Percentiles rank a stretch among this genome's conserved stretches.
These are phyloP conservation scores for Hyperopisus bebe DNA, from an alignment of 2,113 vertebrate species.

Conservation along the genomic window DNA sequence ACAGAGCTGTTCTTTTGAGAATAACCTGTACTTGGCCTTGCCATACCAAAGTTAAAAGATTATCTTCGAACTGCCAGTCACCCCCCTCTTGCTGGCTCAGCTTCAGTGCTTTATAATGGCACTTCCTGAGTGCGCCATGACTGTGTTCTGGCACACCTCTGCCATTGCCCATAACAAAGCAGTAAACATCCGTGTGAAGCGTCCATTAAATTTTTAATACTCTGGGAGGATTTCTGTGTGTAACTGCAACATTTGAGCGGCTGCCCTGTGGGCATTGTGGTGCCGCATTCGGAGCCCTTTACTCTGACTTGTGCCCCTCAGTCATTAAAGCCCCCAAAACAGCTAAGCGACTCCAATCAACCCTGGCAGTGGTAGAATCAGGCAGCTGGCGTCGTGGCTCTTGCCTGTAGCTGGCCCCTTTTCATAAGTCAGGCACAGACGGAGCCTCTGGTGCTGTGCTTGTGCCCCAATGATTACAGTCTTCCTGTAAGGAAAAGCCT, in stretches of 20 bases:
- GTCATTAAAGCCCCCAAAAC: conserved; percentile 35
- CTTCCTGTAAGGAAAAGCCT: not conserved
- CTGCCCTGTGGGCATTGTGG: not conserved
- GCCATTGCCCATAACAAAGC: not conserved
- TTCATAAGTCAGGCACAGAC: conserved; percentile 5
- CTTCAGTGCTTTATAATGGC: not conserved
- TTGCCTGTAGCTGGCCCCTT: conserved; percentile 25
- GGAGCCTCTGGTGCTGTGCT: not conserved
- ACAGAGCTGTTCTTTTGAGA: conserved; percentile 23
- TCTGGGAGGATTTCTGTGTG: not conserved
- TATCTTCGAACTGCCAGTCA: not conserved
- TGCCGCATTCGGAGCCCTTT: not conserved
- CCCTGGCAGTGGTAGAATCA: conserved; percentile 37
- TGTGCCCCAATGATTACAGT: not conserved
- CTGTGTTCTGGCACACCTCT: not conserved
- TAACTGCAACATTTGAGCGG: not conserved
- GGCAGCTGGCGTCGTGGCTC: conserved; percentile 39
- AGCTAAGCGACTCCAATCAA: conserved; percentile 36
- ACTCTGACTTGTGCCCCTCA: conserved; percentile 22
- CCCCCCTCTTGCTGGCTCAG: not conserved
- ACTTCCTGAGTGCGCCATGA: not conserved
- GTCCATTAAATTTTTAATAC: not conserved
- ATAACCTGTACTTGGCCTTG: conserved; percentile 30
- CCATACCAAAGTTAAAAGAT: conserved; percentile 27
- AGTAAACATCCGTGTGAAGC: not conserved